Base-by-base conservation (phyloP, 2,888 invertebrate species). In the Nemotelus pantherinus region DNA sequence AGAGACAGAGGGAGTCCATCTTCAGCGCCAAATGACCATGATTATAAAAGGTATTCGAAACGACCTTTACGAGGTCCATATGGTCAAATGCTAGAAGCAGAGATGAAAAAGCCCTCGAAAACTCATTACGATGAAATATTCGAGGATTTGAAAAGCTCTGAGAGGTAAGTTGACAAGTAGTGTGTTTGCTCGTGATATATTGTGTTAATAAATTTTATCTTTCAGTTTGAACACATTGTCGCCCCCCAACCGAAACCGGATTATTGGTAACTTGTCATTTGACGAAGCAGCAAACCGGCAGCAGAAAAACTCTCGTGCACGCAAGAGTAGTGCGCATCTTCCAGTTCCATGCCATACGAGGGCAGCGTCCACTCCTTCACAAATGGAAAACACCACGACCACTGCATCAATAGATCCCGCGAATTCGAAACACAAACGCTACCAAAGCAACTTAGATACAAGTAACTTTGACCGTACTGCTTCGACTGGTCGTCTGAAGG, bases 11-110 rank as follows among this genome's bases (percentile, higher is more conserved):
- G 83, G 6, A 91, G 90, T 65, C 91, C 92, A 75, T 91, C 90
- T 82, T 92, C 93, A 7, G 85, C 86, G 4, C 83, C 85, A 41
- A 83, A 85, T 77, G 87, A 87, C 63, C 92, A 92, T 63, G 94
- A 94, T 84, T 87, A 90, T 76, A 88, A 91, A 82, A 90, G 94
- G 53, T 94, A 92, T 82, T 93, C 93, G 41, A 95, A 93, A 83
- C 88, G 93, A 43, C 93, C 93, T 0, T 86, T 93, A 5, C 89
- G 94, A 25, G 93, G 94, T 1, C 94, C 94, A 0, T 93, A 93
- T 82, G 93, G 93, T 0, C 93, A 93, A 85, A 93, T 94, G 93
- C 86, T 94, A 45, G 93, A 94, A 83, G 93, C 93, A 0, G 93
- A 94, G 87, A 93, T 94, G 92, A 93, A 93, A 79, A 93, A 93